Evolutionary conservation across 2,113 vertebrate genomes (phyloP), one percentile per base, ranked within the genome.

Genomic region (Xyrauchen texanus): DNA sequence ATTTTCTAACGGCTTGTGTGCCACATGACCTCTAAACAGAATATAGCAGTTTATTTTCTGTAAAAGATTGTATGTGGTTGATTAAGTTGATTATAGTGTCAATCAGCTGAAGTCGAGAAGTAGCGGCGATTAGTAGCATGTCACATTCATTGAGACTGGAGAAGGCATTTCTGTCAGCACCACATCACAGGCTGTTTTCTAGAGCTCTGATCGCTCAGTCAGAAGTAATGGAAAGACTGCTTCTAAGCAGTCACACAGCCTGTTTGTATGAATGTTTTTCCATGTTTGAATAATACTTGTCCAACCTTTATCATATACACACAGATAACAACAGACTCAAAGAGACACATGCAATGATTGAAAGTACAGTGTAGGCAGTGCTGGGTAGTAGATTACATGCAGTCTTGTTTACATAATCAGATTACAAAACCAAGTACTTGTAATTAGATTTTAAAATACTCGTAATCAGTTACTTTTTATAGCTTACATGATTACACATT

Each of bases 221-320:
- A 49, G n/a, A 42, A 76, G 76, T 72, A 76, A 47, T 5, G 0
- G 6, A 78, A 58, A 74, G 74, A 65, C 64, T 16, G 34, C 68
- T 63, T 10, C 47, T 44, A 73, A 16, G 55, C 45, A 0, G 16
- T 53, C 49, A 53, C 45, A 34, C 11, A 34, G 45, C 60, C 52
- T 77, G 80, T 67, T 44, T 66, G 51, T 51, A 7, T 77, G 34
- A 57, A 12, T 75, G 57, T 70, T 51, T 65, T 58, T 57, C 58
- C 57, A 52, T 52, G 66, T 70, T 44, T 60, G 53, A 44, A 8
- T 49, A 44, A 8, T 49, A 44, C 4, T 13, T 10, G 68, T 77
- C 12, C 16, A 51, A 73, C 70, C 5, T 7, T 58, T 58, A 15
- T 58, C 4, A 13, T 4, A 58, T 58, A 6, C 13, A 64, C n/a